A percentile compares a stretch with the other conserved stretches of the same genome.
Evolutionary conservation across 2,797 vertebrate species (phyloP).

Genomic region (Siniperca undulata): DNA sequence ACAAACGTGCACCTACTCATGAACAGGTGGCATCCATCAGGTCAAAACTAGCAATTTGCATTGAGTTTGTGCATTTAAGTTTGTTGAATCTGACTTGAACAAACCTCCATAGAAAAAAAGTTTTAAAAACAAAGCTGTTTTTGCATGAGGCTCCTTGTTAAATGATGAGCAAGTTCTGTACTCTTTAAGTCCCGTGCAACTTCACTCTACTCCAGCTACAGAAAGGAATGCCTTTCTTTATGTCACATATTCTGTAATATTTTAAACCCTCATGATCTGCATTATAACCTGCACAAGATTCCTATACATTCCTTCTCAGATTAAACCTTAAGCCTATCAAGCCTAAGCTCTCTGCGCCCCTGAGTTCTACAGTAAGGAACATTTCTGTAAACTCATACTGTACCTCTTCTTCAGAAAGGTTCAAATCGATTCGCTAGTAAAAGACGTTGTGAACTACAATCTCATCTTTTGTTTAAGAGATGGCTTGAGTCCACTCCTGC

Average conservation of each 20-base stretch:
- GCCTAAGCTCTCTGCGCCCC: not conserved
- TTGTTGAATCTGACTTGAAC: too few relatives aligned
- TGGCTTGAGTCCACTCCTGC: constrained; percentile 46
- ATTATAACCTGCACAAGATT: constrained; percentile 44
- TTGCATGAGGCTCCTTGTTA: not conserved
- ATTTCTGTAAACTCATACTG: not conserved
- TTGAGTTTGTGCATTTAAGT: too few relatives aligned
- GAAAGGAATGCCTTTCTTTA: constrained; percentile 15
- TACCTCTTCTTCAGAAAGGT: constrained; percentile 15
- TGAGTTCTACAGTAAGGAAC: not conserved
- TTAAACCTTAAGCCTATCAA: constrained; percentile 51
- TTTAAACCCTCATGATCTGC: constrained; percentile 37
- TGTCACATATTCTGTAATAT: constrained; percentile 35
- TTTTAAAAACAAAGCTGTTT: not conserved
- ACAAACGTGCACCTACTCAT: not conserved
- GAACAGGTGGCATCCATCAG: not conserved
- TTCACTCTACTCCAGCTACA: not conserved
- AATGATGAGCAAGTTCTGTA: not conserved
- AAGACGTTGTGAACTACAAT: constrained; percentile 5
- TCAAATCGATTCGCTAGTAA: not conserved
- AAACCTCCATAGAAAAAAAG: not conserved
- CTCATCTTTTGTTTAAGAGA: constrained; percentile 39
- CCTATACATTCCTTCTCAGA: constrained; percentile 60
- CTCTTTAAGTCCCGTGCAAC: not conserved
- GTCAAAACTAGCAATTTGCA: too few relatives aligned